These are phyloP conservation scores for Ophion costatus DNA, from an alignment of 2,888 invertebrate species.

Conservation along the genomic window DNA sequence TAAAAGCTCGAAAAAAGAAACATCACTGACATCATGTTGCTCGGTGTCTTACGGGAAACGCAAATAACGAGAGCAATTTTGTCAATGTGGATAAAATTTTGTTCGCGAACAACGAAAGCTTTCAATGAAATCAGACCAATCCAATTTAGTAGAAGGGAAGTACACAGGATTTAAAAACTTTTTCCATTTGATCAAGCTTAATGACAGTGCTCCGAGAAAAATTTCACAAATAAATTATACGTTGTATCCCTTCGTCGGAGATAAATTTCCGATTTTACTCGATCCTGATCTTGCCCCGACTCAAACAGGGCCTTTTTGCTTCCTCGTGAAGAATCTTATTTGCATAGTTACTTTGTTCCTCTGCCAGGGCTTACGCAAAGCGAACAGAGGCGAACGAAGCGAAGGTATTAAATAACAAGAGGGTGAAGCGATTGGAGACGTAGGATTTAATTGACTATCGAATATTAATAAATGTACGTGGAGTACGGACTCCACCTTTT, in stretches of 20 bases:
- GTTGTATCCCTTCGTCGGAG: not conserved
- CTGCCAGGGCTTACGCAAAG: not conserved
- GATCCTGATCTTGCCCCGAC: not conserved
- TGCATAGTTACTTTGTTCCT: not conserved
- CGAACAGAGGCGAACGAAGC: not conserved
- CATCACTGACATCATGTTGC: not conserved
- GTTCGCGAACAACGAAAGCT: not conserved
- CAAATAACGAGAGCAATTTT: not conserved
- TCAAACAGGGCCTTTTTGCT: not conserved
- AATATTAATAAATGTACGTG: conserved; percentile 37
- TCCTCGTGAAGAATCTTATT: not conserved
- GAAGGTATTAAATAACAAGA: conserved; percentile 17
- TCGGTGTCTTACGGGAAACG: too few relatives aligned
- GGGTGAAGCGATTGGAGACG: not conserved
- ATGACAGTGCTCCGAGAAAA: not conserved
- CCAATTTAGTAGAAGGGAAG: not conserved
- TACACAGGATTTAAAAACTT: not conserved
- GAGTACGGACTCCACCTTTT: not conserved
- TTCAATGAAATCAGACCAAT: not conserved
- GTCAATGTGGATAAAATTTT: not conserved
- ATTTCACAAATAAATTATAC: not conserved
- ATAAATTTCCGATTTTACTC: conserved; percentile 14
- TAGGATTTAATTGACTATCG: conserved; percentile 25
- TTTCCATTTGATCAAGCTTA: not conserved
- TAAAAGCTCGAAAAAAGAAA: not conserved